phyloP scores from a whole-genome alignment of 2,797 vertebrate genomes.

The Percopsis omiscomaycus region DNA sequence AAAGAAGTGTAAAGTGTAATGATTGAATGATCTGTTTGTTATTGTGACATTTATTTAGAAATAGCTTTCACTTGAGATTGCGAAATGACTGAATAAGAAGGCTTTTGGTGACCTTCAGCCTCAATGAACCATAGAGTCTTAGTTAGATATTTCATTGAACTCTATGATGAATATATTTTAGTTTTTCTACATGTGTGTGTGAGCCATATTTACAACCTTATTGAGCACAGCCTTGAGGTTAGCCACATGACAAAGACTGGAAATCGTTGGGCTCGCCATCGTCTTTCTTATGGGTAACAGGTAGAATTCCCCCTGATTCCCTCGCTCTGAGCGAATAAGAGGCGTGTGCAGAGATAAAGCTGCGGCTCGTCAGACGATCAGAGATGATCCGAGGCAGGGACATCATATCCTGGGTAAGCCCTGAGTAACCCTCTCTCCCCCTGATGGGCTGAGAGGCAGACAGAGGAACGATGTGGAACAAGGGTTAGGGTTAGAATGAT shows the following conservation, averaged over 20 bases:
- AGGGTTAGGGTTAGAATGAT: conserved; percentile 55
- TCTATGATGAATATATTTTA: too few species aligned
- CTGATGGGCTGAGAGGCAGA: conserved; percentile 40
- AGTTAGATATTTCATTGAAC: too few species aligned
- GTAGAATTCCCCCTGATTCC: conserved; percentile 60
- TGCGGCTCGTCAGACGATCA: conserved; percentile 69
- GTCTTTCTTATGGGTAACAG: conserved; percentile 15
- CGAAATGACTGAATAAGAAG: too few species aligned
- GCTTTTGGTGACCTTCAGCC: too few species aligned
- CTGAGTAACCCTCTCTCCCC: conserved; percentile 42
- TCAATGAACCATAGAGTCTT: too few species aligned
- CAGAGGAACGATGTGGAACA: conserved; percentile 49
- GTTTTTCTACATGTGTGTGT: too few species aligned
- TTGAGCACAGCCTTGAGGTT: too few species aligned
- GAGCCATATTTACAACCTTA: too few species aligned
- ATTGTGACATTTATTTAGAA: too few species aligned
- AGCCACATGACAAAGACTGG: not conserved
- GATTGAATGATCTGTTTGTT: too few species aligned
- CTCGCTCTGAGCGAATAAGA: conserved; percentile 57
- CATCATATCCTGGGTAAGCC: conserved; percentile 73
- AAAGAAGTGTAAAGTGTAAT: too few species aligned
- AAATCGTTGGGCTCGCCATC: not conserved
- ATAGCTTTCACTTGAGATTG: too few species aligned
- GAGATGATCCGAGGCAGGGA: conserved; percentile 73
- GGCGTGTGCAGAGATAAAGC: conserved; percentile 63